These are phyloP conservation scores for Atethmia centrago DNA, from an alignment of 2,888 invertebrate genomes.

Conservation along the genomic window DNA sequence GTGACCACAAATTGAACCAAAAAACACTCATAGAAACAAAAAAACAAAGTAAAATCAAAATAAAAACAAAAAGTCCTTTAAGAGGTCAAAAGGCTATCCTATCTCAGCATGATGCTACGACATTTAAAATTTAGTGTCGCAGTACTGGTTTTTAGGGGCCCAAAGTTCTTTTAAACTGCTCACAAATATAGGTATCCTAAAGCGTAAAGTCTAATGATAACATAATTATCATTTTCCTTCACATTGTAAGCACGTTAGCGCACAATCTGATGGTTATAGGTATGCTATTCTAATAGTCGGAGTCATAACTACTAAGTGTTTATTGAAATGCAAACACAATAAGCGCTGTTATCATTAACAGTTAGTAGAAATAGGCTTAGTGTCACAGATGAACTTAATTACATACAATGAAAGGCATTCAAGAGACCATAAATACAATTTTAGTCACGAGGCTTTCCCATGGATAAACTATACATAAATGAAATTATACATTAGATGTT, in stretches of 20 bases:
- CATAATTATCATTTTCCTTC: neutral
- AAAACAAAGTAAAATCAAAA: too few relatives aligned
- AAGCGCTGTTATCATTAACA: slow-evolving; percentile 27
- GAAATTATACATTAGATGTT: neutral
- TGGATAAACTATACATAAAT: neutral
- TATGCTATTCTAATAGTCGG: slow-evolving; percentile 1
- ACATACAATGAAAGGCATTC: neutral
- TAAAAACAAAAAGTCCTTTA: too few relatives aligned
- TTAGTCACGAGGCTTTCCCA: neutral
- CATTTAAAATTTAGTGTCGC: too few relatives aligned
- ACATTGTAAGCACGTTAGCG: slow-evolving; percentile 5
- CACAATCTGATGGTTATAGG: slow-evolving; percentile 1
- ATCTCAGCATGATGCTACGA: too few relatives aligned
- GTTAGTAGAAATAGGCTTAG: neutral
- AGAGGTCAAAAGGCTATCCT: too few relatives aligned
- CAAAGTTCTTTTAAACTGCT: too few relatives aligned
- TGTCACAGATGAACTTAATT: slow-evolving; percentile 23
- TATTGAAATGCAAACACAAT: slow-evolving; percentile 33
- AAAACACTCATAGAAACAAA: too few relatives aligned
- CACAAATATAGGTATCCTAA: too few relatives aligned
- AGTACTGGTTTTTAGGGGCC: too few relatives aligned
- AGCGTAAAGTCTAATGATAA: neutral
- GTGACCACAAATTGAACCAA: too few relatives aligned
- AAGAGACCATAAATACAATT: neutral
- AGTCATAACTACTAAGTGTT: slow-evolving; percentile 23